A percentile compares a stretch with the other conserved stretches of the same genome.
Evolutionary conservation across 2,797 vertebrate species (phyloP).

Genomic region (Sebastiscus tertius): DNA sequence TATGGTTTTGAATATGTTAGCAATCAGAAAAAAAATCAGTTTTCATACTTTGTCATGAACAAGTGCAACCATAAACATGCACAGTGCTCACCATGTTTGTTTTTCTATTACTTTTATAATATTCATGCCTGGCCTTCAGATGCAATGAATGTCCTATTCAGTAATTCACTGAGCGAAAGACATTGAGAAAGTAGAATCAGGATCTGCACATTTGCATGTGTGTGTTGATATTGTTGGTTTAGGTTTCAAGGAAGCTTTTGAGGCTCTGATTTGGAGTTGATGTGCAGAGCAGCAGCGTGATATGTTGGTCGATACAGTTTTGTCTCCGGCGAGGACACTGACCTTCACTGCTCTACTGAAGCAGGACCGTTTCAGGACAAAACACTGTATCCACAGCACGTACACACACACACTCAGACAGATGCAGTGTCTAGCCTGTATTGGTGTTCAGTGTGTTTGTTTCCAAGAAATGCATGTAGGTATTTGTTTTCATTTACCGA

Average conservation of each 20-base stretch:
- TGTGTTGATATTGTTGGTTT: neutral
- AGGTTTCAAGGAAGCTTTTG: constrained; percentile 13
- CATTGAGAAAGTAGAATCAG: neutral
- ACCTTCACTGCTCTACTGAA: constrained; percentile 31
- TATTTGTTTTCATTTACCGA: constrained; percentile 53
- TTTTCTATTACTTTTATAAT: neutral
- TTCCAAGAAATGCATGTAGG: constrained; percentile 52
- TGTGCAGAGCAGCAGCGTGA: neutral
- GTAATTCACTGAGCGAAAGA: neutral
- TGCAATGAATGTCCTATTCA: neutral
- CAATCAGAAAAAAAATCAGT: neutral
- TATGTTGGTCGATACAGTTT: neutral
- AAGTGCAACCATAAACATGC: neutral
- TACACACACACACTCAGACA: neutral
- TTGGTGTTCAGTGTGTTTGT: constrained; percentile 42
- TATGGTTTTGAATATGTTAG: neutral
- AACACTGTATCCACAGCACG: neutral
- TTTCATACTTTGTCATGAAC: neutral
- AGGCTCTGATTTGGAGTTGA: neutral
- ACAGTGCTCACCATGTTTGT: neutral
- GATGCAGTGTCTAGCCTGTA: constrained; percentile 12
- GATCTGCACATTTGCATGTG: neutral
- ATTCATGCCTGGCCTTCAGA: neutral
- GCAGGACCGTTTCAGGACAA: constrained; percentile 20
- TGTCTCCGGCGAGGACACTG: neutral